Evolutionary conservation across 2,888 invertebrate species (phyloP), one percentile per base, ranked within the genome.

Genomic region (Asteroscopus sphinx): DNA sequence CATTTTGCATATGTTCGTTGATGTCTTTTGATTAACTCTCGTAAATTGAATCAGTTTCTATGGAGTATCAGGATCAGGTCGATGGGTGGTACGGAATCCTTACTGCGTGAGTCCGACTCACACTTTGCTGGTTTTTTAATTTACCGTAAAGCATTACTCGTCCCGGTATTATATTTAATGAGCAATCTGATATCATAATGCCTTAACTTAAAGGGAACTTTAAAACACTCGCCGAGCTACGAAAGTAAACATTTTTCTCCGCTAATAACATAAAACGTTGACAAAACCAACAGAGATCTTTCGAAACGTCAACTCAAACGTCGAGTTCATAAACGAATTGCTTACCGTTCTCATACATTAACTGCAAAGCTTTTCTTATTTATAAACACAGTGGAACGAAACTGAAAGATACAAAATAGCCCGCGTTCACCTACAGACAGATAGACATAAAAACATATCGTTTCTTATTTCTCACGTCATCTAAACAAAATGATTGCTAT

Each of bases 401-500:
- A 62, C 12, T 51, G 73, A 54, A 63, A 46, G 49, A 51, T 48
- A 70, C 53, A 56, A 64, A 68, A 54, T 42, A 36, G 36, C 39
- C 36, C 21, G 33, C 48, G 52, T 63, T 42, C 40, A 48, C 37
- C 45, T 33, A 56, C 48, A 28, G 61, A 53, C 57, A 60, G 72
- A 64, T 46, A 60, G 51, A 54, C 59, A 64, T 54, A 51, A 64
- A 59, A 70, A 71, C 57, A 63, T 59, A 73, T 73, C 36, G 54
- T 63, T 59, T 57, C 68, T 80, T 79, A 76, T 80, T 74, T 72
- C 56, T 64, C 75, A 65, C 60, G 64, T 76, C 72, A 72, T 76
- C 76, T 72, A 76, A 72, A 77, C 75, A 72, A 77, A 76, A 80
- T 71, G 60, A 74, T 73, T 71, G 70, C 71, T 66, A 77, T 73